Conservation (phyloP, 2,113 vertebrate species). For the Coptodon rendalli region DNA sequence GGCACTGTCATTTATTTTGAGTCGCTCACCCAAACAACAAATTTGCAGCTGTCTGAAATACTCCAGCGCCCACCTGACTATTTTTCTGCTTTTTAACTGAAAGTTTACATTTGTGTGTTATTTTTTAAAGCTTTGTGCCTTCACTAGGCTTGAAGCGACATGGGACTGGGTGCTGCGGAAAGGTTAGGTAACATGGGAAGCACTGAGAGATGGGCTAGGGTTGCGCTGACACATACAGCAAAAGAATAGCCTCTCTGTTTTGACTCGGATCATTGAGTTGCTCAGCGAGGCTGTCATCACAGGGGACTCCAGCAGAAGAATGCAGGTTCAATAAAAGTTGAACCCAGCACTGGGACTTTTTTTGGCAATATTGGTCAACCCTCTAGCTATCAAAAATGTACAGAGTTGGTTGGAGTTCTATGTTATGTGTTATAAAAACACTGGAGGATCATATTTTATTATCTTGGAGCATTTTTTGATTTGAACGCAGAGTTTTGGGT, state of each 20-base stretch:
- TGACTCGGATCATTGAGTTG: neutral
- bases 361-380: neutral
- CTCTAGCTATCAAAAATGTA: neutral
- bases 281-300: neutral
- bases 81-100: neutral
- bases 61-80: neutral
- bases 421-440: neutral
- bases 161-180: neutral
- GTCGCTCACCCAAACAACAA: neutral
- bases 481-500: neutral
- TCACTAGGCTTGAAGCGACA: neutral
- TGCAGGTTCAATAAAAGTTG: neutral
- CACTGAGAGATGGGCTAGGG: neutral
- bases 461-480: neutral
- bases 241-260: neutral
- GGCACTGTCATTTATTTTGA: neutral
- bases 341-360: neutral
- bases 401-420: neutral
- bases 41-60: neutral
- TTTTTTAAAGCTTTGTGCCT: neutral
- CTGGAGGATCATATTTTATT: neutral
- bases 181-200: neutral
- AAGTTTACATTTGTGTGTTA: neutral
- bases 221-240: neutral
- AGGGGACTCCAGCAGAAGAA: neutral